Conservation (phyloP, 2,797 vertebrate species). For the Podargus strigoides region DNA sequence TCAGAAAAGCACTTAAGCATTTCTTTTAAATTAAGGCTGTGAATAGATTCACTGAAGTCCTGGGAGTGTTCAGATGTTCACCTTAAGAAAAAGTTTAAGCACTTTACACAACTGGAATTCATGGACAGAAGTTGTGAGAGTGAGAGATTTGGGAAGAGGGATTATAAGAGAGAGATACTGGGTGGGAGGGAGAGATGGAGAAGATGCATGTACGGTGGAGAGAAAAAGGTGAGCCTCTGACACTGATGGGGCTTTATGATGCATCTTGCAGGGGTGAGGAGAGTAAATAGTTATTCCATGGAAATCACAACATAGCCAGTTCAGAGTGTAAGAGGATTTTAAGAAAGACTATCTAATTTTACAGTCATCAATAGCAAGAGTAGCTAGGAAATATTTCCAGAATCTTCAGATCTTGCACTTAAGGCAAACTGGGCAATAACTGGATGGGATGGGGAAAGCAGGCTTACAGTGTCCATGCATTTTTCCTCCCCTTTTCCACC, state of each 20-base stretch:
- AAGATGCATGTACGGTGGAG: rapidly evolving
- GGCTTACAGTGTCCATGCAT: rapidly evolving
- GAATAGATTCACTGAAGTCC: background rate
- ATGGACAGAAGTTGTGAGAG: background rate
- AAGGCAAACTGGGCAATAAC: background rate
- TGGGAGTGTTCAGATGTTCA: background rate
- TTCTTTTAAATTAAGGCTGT: background rate
- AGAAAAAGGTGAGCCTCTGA: background rate
- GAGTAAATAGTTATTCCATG: rapidly evolving
- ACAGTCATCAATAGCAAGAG: background rate
- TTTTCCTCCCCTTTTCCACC: background rate
- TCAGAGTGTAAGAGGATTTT: background rate
- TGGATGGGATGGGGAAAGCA: rapidly evolving
- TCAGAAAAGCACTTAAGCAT: background rate
- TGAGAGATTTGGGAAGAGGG: background rate
- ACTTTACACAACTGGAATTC: background rate
- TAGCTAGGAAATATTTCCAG: background rate
- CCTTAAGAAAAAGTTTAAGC: background rate
- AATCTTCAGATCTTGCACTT: background rate
- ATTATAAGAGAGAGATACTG: no score
- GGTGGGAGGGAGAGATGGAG: background rate
- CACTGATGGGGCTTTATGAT: background rate
- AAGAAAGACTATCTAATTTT: background rate
- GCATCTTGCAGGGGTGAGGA: background rate
- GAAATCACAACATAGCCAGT: background rate